Evolutionary conservation across 2,888 invertebrate genomes (phyloP).

Genomic region (Thelaira solivaga): DNA sequence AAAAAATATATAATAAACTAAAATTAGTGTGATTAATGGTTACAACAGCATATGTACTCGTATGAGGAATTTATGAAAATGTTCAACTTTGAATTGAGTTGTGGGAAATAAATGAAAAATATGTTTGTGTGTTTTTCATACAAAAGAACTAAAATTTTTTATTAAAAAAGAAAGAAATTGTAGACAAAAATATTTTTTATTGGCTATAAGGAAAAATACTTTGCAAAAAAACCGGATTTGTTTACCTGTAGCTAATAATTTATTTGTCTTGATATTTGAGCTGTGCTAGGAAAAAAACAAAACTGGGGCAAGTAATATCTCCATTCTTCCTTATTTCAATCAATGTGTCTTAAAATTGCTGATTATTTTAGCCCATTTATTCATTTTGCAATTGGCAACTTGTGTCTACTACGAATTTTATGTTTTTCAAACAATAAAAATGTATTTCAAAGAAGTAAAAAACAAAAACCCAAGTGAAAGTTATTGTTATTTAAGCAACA

Average conservation of each 20-base stretch:
- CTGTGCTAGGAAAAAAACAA: neutral
- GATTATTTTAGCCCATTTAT: constrained; percentile 20
- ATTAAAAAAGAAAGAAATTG: too few relatives aligned
- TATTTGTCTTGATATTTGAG: neutral
- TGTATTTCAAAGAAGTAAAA: neutral
- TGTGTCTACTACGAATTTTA: neutral
- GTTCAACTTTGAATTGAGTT: neutral
- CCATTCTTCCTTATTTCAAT: constrained; percentile 15
- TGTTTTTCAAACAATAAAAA: neutral
- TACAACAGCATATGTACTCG: neutral
- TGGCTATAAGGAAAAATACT: neutral
- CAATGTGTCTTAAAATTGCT: neutral
- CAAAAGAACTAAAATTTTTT: constrained; percentile 37
- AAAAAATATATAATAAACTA: constrained; percentile 31
- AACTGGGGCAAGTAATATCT: constrained; percentile 13
- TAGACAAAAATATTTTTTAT: neutral
- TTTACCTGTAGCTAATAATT: too few relatives aligned
- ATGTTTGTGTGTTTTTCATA: neutral
- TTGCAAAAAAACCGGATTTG: neutral
- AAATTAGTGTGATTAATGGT: constrained; percentile 50
- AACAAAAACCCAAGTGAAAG: constrained; percentile 56
- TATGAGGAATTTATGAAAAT: neutral
- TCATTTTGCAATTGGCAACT: neutral
- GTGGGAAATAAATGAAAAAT: neutral
- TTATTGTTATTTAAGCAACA: constrained; percentile 50